Conservation (phyloP, 2,888 invertebrate species). For the Napeogenes sylphis region DNA sequence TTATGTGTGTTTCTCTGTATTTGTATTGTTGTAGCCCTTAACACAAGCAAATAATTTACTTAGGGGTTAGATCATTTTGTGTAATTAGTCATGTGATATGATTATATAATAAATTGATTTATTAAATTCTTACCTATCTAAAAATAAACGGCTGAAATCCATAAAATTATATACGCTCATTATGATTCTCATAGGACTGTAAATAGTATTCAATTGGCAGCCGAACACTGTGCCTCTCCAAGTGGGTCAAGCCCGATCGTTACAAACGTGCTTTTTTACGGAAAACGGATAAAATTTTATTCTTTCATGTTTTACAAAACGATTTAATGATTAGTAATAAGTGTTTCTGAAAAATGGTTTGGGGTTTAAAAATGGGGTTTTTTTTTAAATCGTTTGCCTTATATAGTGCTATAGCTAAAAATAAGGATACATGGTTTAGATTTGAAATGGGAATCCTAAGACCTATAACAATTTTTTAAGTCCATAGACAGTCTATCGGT, state of each 20-base stretch:
- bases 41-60: too few relatives aligned
- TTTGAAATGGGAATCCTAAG: too few relatives aligned
- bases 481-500: too few relatives aligned
- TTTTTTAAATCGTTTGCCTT: too few relatives aligned
- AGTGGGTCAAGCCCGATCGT: conserved; percentile 28
- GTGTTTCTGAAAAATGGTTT: not conserved
- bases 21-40: too few relatives aligned
- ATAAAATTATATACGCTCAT: conserved; percentile 21
- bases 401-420: too few relatives aligned
- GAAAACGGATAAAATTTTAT: not conserved
- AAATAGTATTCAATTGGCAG: conserved; percentile 27
- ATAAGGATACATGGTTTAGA: too few relatives aligned
- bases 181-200: conserved; percentile 19
- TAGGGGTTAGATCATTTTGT: too few relatives aligned
- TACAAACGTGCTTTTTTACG: conserved; percentile 20
- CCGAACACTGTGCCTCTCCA: conserved; percentile 20
- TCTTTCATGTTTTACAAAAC: conserved; percentile 1
- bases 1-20: too few relatives aligned
- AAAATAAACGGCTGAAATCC: not conserved
- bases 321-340: not conserved
- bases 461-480: too few relatives aligned
- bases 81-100: not conserved
- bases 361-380: too few relatives aligned
- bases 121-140: not conserved
- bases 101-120: not conserved